A percentile compares a stretch with the other conserved stretches of the same genome.
Conservation (phyloP, 2,113 vertebrate genomes). For the Nothocercus nigrocapillus region DNA sequence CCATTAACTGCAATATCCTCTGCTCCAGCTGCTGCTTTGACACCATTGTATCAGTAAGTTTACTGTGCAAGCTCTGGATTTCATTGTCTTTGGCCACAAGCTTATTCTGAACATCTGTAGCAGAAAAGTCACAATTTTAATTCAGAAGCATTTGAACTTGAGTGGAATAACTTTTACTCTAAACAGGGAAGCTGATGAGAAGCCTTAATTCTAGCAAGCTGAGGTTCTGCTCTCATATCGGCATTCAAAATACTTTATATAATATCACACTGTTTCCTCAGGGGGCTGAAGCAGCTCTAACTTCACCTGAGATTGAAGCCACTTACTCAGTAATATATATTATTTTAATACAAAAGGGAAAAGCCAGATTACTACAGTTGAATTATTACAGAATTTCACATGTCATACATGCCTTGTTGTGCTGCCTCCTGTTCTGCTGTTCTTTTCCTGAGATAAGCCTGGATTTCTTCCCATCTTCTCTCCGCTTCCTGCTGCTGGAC, state of each 20-base stretch:
- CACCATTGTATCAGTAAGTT: slow-evolving; percentile 90
- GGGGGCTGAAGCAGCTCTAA: background rate
- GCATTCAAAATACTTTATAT: background rate
- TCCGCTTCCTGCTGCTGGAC: slow-evolving; percentile 93
- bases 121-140: slow-evolving; percentile 39
- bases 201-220: background rate
- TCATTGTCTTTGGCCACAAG: slow-evolving; percentile 91
- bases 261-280: background rate
- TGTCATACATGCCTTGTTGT: slow-evolving; percentile 83
- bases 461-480: slow-evolving; percentile 92
- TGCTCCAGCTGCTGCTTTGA: slow-evolving; percentile 94
- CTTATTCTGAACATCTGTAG: slow-evolving; percentile 91
- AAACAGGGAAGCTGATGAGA: background rate
- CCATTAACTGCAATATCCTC: slow-evolving; percentile 89
- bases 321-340: background rate
- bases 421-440: slow-evolving; percentile 87
- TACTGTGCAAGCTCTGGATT: slow-evolving; percentile 92
- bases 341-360: background rate
- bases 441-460: slow-evolving; percentile 90
- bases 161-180: background rate
- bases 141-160: background rate
- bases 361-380: background rate
- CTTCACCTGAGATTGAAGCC: background rate
- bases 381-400: background rate
- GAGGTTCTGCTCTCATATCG: background rate